Percentiles rank a stretch among this genome's conserved stretches.
These are phyloP conservation scores for Anthopleura sola DNA, from an alignment of 64 coral and sea anemone genomes.

Conservation along the genomic window DNA sequence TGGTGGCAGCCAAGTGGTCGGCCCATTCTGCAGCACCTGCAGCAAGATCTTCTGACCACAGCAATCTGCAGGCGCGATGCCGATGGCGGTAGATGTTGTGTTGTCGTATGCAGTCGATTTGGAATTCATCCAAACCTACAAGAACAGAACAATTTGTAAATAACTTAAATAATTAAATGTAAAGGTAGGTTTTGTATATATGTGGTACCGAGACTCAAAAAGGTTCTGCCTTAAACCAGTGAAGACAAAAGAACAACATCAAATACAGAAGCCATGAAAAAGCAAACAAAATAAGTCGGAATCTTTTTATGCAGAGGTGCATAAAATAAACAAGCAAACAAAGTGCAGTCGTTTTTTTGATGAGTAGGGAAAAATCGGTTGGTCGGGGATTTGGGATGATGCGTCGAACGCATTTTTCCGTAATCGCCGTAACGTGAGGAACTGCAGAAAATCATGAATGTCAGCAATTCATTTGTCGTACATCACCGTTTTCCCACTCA, in stretches of 20 bases:
- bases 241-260: background rate
- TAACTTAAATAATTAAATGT: too few relatives aligned
- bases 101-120: constrained; percentile 64
- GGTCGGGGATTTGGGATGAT: too few relatives aligned
- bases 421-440: too few relatives aligned
- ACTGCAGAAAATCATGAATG: too few relatives aligned
- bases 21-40: constrained; percentile 54
- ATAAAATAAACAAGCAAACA: too few relatives aligned
- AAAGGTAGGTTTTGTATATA: background rate
- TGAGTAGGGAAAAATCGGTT: too few relatives aligned
- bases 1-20: constrained; percentile 56
- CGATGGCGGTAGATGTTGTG: constrained; percentile 90
- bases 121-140: constrained; percentile 74
- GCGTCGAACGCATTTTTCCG: too few relatives aligned
- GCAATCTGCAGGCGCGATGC: constrained; percentile 53
- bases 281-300: too few relatives aligned
- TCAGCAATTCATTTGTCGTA: too few relatives aligned
- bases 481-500: background rate
- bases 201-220: background rate
- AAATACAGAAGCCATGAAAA: too few relatives aligned
- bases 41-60: constrained; percentile 76
- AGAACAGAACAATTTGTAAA: background rate
- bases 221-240: background rate
- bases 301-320: too few relatives aligned
- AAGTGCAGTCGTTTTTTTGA: too few relatives aligned